Conservation (phyloP, 2,888 invertebrate genomes). For the Pimpla rufipes region DNA sequence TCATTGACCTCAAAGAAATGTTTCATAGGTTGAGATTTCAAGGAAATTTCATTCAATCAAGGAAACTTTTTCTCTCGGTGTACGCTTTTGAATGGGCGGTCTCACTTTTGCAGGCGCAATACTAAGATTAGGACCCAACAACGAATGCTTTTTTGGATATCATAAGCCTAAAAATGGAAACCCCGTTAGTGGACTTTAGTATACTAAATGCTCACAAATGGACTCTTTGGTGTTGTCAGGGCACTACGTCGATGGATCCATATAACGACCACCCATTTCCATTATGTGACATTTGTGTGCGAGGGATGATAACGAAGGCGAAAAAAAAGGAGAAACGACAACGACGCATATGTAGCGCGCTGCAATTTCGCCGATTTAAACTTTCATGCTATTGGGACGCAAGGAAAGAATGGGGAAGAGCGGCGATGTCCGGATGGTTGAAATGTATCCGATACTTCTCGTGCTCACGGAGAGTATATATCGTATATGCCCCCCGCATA, state of each 20-base stretch:
- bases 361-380: constrained; percentile 69
- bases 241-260: neutral
- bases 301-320: neutral
- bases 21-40: too few species aligned
- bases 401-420: constrained; percentile 34
- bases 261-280: neutral
- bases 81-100: too few species aligned
- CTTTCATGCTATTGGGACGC: constrained; percentile 56
- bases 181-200: too few species aligned
- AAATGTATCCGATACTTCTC: constrained; percentile 18
- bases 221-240: too few species aligned
- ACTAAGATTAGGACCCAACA: too few species aligned
- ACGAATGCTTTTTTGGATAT: too few species aligned
- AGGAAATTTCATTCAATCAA: too few species aligned
- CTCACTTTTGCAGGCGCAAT: too few species aligned
- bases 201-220: too few species aligned
- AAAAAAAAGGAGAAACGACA: neutral
- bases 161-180: too few species aligned
- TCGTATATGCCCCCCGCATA: neutral
- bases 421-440: neutral
- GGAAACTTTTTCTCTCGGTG: too few species aligned
- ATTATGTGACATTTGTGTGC: neutral
- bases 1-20: too few species aligned
- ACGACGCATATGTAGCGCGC: constrained; percentile 10
- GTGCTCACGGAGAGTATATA: neutral